These are phyloP conservation scores for Thalpophila matura DNA, from an alignment of 2,888 invertebrate species.

Conservation along the genomic window DNA sequence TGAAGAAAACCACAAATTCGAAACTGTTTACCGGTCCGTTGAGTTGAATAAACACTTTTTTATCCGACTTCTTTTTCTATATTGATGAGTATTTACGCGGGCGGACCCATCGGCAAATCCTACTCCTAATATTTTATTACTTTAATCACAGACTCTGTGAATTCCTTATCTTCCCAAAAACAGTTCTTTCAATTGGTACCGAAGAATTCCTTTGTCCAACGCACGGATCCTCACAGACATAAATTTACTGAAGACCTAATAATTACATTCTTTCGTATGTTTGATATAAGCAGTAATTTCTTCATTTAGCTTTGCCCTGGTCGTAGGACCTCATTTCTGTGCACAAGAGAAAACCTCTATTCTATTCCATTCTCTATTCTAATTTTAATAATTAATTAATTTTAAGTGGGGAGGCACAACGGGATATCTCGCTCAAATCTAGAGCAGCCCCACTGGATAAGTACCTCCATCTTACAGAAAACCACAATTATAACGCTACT, in stretches of 20 bases:
- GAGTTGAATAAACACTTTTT: slow-evolving; percentile 25
- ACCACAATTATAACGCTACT: too few relatives aligned
- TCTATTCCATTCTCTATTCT: too few relatives aligned
- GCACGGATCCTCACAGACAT: slow-evolving; percentile 34
- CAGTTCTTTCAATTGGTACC: slow-evolving; percentile 41
- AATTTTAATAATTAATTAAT: too few relatives aligned
- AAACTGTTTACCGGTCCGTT: slow-evolving; percentile 28
- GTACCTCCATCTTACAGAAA: too few relatives aligned
- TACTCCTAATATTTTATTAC: slow-evolving; percentile 51
- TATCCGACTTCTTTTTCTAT: neutral
- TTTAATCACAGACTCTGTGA: slow-evolving; percentile 47
- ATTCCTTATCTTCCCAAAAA: slow-evolving; percentile 38
- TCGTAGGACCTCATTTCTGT: too few relatives aligned
- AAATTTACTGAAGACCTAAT: slow-evolving; percentile 54
- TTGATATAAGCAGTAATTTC: slow-evolving; percentile 22
- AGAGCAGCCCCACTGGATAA: too few relatives aligned
- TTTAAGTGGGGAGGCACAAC: too few relatives aligned
- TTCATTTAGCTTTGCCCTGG: slow-evolving; percentile 7
- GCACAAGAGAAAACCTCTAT: too few relatives aligned
- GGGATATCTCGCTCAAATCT: too few relatives aligned
- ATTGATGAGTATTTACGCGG: slow-evolving; percentile 12
- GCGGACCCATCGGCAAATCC: neutral
- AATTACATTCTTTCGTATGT: slow-evolving; percentile 54
- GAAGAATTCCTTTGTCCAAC: slow-evolving; percentile 46
- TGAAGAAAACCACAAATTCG: slow-evolving; percentile 4